phyloP scores from a whole-genome alignment of 2,888 invertebrate species.

The Perithous albicinctus region DNA sequence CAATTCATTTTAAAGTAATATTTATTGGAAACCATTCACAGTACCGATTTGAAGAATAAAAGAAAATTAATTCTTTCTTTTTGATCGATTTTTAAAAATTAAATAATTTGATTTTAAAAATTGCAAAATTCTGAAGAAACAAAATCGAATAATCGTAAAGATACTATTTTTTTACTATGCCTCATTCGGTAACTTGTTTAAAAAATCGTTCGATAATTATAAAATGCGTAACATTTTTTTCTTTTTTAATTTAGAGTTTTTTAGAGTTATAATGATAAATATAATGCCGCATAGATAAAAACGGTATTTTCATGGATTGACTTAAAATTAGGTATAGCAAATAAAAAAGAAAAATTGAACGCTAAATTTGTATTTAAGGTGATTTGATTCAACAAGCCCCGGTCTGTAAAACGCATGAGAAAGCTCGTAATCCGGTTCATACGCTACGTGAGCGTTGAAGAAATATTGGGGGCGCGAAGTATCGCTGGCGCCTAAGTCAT shows the following conservation, averaged over 20 bases:
- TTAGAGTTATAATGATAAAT: no score
- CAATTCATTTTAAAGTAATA: background rate
- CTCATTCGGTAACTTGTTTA: no score
- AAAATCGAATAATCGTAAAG: no score
- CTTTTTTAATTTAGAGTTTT: no score
- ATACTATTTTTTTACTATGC: no score
- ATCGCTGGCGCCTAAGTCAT: slow-evolving; percentile 71
- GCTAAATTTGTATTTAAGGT: background rate
- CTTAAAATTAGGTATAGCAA: no score
- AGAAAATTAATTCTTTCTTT: background rate
- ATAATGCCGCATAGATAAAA: no score
- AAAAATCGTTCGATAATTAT: no score
- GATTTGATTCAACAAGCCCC: background rate
- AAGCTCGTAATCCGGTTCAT: slow-evolving; percentile 43
- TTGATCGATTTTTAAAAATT: background rate
- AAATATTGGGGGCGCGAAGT: slow-evolving; percentile 67
- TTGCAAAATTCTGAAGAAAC: no score
- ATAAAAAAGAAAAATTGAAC: background rate
- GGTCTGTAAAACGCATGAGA: background rate
- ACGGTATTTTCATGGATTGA: no score
- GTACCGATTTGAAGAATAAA: background rate
- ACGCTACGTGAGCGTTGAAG: slow-evolving; percentile 56
- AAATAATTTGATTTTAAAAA: no score
- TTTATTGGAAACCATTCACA: background rate
- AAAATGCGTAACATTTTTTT: no score